phyloP scores from a whole-genome alignment of 2,113 vertebrate genomes.

The Strix aluco region DNA sequence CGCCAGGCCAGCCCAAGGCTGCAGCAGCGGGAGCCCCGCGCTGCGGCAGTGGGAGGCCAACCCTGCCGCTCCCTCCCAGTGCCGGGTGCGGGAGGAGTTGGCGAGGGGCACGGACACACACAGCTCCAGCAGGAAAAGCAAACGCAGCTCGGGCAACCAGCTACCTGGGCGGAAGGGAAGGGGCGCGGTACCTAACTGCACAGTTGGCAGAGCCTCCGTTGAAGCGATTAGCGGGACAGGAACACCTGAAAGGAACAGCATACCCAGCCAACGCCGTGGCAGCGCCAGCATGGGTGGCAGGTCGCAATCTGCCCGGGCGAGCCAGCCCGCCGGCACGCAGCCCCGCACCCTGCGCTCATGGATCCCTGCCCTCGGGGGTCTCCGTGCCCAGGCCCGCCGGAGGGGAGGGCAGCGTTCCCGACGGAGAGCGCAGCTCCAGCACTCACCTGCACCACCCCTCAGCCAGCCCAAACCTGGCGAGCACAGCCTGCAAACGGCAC shows the following conservation, averaged over 20 bases:
- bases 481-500: fast-evolving
- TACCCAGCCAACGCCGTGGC: neutral
- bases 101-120: neutral
- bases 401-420: fast-evolving
- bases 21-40: no score
- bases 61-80: no score
- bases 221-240: neutral
- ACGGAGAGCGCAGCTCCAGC: neutral
- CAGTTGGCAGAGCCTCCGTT: slow-evolving; percentile 23
- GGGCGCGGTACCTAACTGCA: slow-evolving; percentile 12
- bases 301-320: no score
- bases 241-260: slow-evolving; percentile 60
- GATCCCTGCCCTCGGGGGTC: no score
- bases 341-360: neutral
- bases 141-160: neutral
- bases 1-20: no score
- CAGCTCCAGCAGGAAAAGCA: neutral
- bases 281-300: no score
- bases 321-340: neutral
- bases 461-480: fast-evolving
- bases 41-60: no score
- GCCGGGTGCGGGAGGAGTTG: neutral
- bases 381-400: fast-evolving
- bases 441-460: neutral
- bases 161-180: slow-evolving; percentile 41